Conservation (phyloP, 2,888 invertebrate species). For the Synergus umbraculus region DNA sequence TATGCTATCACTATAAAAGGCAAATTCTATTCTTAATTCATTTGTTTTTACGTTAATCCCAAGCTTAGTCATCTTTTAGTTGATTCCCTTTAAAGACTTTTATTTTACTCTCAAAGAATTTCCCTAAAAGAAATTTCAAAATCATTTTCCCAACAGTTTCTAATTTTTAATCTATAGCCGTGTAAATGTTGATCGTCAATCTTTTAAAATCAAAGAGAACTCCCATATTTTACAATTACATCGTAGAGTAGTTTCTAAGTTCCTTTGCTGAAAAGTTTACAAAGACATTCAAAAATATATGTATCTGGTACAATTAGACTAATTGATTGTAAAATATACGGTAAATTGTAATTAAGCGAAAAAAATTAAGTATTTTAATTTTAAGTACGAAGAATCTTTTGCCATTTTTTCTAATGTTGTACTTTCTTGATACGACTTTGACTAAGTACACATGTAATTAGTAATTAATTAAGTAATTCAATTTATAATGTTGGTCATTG, state of each 20-base stretch:
- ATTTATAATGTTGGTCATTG: neutral
- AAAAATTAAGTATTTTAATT: neutral
- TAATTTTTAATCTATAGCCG: neutral
- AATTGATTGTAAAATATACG: constrained; percentile 7
- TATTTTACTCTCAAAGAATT: neutral
- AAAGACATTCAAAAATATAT: constrained; percentile 40
- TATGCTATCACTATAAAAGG: constrained; percentile 8
- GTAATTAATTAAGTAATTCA: neutral
- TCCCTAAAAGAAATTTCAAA: neutral
- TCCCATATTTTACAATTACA: neutral
- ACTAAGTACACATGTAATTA: neutral
- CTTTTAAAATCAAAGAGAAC: constrained; percentile 1
- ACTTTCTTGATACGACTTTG: constrained; percentile 9
- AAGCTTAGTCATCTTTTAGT: neutral
- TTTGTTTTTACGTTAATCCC: neutral
- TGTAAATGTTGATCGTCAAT: neutral
- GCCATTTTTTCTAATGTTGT: constrained; percentile 29
- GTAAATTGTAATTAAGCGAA: constrained; percentile 3
- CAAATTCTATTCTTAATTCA: neutral
- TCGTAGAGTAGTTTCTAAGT: constrained; percentile 10
- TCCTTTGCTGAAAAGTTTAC: constrained; percentile 33
- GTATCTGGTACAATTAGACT: constrained; percentile 38
- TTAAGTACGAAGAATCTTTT: neutral
- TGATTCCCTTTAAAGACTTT: constrained; percentile 14
- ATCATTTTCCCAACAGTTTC: neutral